These are phyloP conservation scores for Tetrax tetrax DNA, from an alignment of 2,113 vertebrate genomes.

Conservation along the genomic window DNA sequence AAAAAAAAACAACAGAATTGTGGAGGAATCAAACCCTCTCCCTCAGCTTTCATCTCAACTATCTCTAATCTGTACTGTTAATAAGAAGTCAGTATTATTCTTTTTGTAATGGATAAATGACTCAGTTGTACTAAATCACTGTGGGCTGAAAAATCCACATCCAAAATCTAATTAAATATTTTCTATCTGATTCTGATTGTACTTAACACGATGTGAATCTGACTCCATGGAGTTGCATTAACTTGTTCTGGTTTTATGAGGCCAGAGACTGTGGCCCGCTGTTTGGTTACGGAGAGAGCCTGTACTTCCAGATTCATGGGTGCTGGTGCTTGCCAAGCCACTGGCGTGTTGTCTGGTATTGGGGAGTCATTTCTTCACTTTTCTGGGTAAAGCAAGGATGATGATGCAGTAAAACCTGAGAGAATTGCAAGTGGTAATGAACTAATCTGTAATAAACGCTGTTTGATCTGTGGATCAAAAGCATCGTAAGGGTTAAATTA, in stretches of 20 bases:
- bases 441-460: background rate
- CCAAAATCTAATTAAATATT: slow-evolving; percentile 20
- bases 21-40: background rate
- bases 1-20: background rate
- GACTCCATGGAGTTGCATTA: background rate
- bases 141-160: slow-evolving; percentile 7
- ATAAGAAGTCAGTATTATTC: background rate
- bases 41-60: background rate
- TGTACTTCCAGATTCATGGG: background rate
- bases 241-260: background rate
- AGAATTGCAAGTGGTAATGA: background rate
- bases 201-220: background rate
- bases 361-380: background rate
- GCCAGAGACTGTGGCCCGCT: background rate
- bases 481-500: background rate
- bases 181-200: slow-evolving; percentile 1
- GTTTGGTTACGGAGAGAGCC: background rate
- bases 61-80: background rate
- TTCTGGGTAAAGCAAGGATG: background rate
- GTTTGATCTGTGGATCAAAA: background rate
- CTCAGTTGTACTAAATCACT: slow-evolving; percentile 17
- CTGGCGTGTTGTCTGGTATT: background rate
- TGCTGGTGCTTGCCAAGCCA: background rate
- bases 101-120: background rate
- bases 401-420: background rate